Evolutionary conservation across 2,888 invertebrate species (phyloP).

Genomic region (Ormyrus rosae): DNA sequence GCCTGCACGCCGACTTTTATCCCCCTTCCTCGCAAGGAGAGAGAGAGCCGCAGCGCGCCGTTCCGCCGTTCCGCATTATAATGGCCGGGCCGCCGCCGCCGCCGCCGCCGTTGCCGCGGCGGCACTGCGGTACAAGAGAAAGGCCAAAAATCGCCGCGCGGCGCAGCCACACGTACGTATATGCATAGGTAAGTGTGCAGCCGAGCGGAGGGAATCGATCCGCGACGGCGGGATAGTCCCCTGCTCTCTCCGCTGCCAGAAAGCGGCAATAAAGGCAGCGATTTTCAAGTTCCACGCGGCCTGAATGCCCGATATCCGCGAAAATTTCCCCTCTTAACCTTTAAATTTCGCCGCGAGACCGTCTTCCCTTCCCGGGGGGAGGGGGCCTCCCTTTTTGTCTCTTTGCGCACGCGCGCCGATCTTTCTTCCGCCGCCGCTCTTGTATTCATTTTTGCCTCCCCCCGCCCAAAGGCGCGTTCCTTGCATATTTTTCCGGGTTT

Average conservation of each 20-base stretch:
- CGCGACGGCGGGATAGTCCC: neutral
- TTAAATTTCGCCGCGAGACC: slow-evolving; percentile 21
- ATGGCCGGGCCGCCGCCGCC: neutral
- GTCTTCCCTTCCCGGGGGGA: neutral
- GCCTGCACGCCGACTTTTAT: no score
- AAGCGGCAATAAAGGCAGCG: slow-evolving; percentile 10
- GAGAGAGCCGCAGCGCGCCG: neutral
- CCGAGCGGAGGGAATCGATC: slow-evolving; percentile 40
- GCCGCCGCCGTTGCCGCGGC: neutral
- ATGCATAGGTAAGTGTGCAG: slow-evolving; percentile 5
- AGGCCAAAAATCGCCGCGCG: slow-evolving; percentile 39
- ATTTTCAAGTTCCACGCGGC: slow-evolving; percentile 16
- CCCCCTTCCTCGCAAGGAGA: no score
- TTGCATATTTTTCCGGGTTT: no score
- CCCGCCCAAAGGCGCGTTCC: neutral
- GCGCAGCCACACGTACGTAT: neutral
- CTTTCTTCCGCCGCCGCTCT: neutral
- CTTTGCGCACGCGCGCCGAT: slow-evolving; percentile 29
- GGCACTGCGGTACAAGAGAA: neutral
- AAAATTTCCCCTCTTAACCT: slow-evolving; percentile 12
- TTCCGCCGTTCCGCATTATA: slow-evolving; percentile 41
- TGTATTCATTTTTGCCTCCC: neutral
- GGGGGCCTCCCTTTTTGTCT: neutral
- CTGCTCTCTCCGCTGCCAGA: neutral
- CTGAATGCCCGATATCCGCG: slow-evolving; percentile 29